These are phyloP conservation scores for Galerucella pusilla DNA, from an alignment of 2,888 invertebrate genomes.

Conservation along the genomic window DNA sequence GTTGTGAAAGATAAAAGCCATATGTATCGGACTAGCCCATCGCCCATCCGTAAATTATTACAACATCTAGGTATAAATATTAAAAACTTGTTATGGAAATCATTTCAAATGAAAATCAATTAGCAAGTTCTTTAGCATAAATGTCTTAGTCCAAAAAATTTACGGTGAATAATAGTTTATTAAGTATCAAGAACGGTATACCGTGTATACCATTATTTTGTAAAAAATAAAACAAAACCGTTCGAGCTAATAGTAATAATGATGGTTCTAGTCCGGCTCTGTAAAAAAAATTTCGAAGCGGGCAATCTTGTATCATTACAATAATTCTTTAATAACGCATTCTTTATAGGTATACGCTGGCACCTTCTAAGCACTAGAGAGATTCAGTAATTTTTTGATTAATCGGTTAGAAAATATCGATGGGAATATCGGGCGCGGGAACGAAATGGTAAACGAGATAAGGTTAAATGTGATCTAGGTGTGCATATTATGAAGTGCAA, in stretches of 20 bases:
- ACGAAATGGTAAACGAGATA: constrained; percentile 10
- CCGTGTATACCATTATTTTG: too few relatives aligned
- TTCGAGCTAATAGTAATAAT: not conserved
- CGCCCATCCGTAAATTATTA: not conserved
- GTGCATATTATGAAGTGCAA: constrained; percentile 11
- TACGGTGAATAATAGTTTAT: too few relatives aligned
- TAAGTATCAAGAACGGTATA: too few relatives aligned
- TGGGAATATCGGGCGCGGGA: constrained; percentile 13
- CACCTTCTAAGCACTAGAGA: not conserved
- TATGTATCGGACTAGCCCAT: not conserved
- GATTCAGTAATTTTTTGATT: constrained; percentile 14
- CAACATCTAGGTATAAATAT: too few relatives aligned
- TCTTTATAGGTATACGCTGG: constrained; percentile 1
- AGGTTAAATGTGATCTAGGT: constrained; percentile 8
- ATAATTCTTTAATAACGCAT: constrained; percentile 32
- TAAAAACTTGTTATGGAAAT: too few relatives aligned
- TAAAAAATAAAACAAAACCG: too few relatives aligned
- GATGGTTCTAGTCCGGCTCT: not conserved
- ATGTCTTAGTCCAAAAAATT: too few relatives aligned
- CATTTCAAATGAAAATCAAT: too few relatives aligned
- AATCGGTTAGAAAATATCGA: constrained; percentile 16
- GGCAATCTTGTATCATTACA: constrained; percentile 19
- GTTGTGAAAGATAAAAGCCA: not conserved
- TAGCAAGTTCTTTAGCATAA: too few relatives aligned
- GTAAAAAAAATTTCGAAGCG: not conserved